Percentiles rank a stretch among this genome's conserved stretches.
These are phyloP conservation scores for Ceriagrion tenellum DNA, from an alignment of 2,888 invertebrate species.

Conservation along the genomic window DNA sequence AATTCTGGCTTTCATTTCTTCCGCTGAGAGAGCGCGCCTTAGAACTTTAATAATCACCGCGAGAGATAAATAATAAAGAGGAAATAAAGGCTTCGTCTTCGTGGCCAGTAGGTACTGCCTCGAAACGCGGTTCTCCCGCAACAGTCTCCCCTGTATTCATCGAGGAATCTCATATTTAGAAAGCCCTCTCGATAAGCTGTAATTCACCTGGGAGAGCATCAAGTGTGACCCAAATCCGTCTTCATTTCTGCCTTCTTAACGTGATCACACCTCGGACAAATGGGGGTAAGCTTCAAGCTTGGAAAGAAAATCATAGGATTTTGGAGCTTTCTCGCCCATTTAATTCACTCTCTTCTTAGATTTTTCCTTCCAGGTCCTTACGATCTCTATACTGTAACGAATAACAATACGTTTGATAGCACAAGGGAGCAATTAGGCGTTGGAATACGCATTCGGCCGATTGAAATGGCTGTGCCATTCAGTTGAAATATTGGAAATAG, in stretches of 20 bases:
- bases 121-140: background rate
- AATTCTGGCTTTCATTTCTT: conserved; percentile 13
- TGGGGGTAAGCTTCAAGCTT: background rate
- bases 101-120: background rate
- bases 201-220: background rate
- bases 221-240: no score
- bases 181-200: background rate
- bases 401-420: no score
- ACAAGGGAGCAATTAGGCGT: background rate
- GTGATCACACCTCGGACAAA: background rate
- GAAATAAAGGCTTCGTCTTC: background rate
- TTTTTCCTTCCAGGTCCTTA: background rate
- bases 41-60: background rate
- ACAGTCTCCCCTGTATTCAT: background rate
- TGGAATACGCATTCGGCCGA: background rate
- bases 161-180: background rate
- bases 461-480: no score
- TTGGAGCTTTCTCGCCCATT: background rate
- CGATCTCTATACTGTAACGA: background rate
- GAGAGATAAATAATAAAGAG: background rate
- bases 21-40: background rate
- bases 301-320: background rate
- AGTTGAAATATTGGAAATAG: no score
- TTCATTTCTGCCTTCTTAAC: background rate
- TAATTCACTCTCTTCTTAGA: background rate